Evolutionary conservation across 2,797 vertebrate genomes (phyloP).

Genomic region (Ispidina picta): DNA sequence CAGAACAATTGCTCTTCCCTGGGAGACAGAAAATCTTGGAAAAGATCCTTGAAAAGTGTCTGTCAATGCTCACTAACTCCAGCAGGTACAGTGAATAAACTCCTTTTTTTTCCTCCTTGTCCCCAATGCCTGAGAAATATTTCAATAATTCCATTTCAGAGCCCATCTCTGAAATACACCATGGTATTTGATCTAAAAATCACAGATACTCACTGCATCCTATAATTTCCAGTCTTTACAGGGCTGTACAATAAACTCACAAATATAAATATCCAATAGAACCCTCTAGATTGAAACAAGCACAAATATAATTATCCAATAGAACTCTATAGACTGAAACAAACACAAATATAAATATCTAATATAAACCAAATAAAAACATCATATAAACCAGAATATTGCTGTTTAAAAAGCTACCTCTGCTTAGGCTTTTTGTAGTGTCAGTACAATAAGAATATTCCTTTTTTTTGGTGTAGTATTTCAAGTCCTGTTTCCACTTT

Average conservation of each 20-base stretch:
- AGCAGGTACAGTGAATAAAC: background rate
- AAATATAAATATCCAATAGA: background rate
- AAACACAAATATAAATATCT: background rate
- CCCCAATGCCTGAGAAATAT: background rate
- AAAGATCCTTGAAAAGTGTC: constrained; percentile 6
- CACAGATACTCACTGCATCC: background rate
- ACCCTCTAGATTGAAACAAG: background rate
- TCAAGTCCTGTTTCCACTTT: background rate
- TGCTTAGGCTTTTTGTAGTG: background rate
- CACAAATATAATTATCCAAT: no score
- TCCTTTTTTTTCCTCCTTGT: constrained; percentile 3
- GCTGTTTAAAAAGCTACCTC: background rate
- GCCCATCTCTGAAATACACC: background rate
- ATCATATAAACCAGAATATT: background rate
- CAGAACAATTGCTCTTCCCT: constrained; percentile 9
- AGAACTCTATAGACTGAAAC: background rate
- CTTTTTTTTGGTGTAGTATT: background rate
- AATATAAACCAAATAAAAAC: background rate
- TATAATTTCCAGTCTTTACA: background rate
- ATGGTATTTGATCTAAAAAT: constrained; percentile 13
- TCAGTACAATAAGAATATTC: background rate
- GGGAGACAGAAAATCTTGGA: background rate
- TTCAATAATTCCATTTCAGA: background rate
- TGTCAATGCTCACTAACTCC: background rate
- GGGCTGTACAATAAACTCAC: background rate